phyloP scores from a whole-genome alignment of 2,113 vertebrate species.

The Cephalopholis sonnerati region DNA sequence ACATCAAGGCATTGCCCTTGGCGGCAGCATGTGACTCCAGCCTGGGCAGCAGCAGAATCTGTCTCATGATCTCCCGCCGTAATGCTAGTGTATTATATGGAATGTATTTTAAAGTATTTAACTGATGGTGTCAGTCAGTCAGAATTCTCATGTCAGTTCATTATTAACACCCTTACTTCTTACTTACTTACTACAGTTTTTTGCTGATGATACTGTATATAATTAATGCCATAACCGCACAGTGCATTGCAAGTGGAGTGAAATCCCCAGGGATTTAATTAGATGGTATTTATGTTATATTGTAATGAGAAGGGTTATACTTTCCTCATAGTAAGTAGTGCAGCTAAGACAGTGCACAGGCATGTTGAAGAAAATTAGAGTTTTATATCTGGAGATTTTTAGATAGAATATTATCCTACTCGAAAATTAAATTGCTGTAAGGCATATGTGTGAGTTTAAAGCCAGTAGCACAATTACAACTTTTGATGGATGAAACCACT shows the following conservation, averaged over 20 bases:
- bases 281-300: slow-evolving; percentile 25
- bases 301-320: not conserved
- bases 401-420: not conserved
- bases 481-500: not conserved
- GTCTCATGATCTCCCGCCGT: too few relatives aligned
- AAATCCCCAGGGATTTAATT: slow-evolving; percentile 43
- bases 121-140: too few relatives aligned
- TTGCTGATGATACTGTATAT: not conserved
- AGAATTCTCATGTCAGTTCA: too few relatives aligned
- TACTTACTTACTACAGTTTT: too few relatives aligned
- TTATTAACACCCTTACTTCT: too few relatives aligned
- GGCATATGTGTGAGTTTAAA: not conserved
- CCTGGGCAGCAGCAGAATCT: too few relatives aligned
- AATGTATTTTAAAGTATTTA: too few relatives aligned
- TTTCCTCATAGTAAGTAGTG: not conserved
- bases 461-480: not conserved
- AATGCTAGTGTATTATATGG: too few relatives aligned
- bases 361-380: not conserved
- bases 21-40: too few relatives aligned
- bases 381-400: not conserved
- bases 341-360: not conserved
- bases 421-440: not conserved
- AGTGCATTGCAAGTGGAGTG: not conserved
- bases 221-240: not conserved
- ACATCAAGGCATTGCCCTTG: too few relatives aligned